Evolutionary conservation across 30 jellyfish, hydroid and myxozoan species (phyloP), one percentile per base, ranked within the genome.

Genomic region (Aurelia sp.): DNA sequence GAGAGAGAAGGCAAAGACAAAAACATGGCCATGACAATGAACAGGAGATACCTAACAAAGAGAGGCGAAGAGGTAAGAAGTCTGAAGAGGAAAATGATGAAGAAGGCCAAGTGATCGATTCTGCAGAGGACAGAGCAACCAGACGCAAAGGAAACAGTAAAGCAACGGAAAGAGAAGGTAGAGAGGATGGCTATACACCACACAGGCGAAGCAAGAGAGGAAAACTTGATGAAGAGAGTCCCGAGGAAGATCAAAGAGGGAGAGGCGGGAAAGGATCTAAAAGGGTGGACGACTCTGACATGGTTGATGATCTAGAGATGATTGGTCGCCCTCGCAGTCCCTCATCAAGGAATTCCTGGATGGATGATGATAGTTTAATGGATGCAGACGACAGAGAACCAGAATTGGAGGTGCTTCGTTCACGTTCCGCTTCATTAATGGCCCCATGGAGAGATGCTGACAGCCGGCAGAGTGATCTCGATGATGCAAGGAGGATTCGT

Each of bases 21-120:
- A 17, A 17, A 53, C 57, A 75, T 21, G 7, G 12, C 17, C 67
- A 13, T 11, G 63, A 57, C 44, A 21, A 27, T 27, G 80, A 74
- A 31, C 15, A 44, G 55, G 55, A 44, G 16, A 44, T 8, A 44
- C 55, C 55, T 13, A 44, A 5, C 55, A 44, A 44, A 44, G 55
- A 44, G 13, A 75, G 71, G 86, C 59, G 74, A 55, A 8, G 86
- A 75, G 20, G 74, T 3, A 51, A 16, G 40, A 53, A 72, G 7
- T 6, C 8, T 22, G 84, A 72, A 50, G 68, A 72, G n/a, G 18
- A 17, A 40, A 55, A 72, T 5, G 50, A 16, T 4, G 64, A 33
- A n/a, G 71, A n/a, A n/a, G 35, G 6, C 13, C 7, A 13, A 22
- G 55, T 8, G 55, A 13, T 44, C 17, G 55, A 44, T 44, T 44